Evolutionary conservation across 2,888 invertebrate species (phyloP), one percentile per base, ranked within the genome.

Genomic region (Erynnis tages): DNA sequence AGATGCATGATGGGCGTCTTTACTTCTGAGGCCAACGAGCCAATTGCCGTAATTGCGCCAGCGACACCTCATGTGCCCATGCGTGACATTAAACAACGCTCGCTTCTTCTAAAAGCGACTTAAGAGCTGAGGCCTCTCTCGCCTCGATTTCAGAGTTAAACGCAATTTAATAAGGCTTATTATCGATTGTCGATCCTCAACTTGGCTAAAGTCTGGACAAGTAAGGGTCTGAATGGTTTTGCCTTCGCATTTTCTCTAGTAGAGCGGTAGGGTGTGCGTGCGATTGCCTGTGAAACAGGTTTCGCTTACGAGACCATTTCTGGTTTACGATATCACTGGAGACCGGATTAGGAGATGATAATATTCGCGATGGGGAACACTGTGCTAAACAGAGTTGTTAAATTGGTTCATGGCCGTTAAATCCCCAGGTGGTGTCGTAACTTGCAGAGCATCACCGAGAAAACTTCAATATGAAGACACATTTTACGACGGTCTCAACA

Each of bases 41-140:
- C 88, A 89, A 88, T 89, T 88, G 87, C 82, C 73, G 81, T 88
- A 88, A 89, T 89, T 88, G 83, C 79, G 67, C 69, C 75, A 79
- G 78, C 80, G 84, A 85, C 87, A 87, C 87, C 85, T 86, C 83
- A 83, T 73, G 68, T 79, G 77, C 70, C 71, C 79, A 79, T 82
- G 81, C 82, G 84, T 82, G 83, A 83, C 82, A 78, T 76, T 80
- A 79, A 81, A 76, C 69, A 63, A 59, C 65, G 66, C 57, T 61
- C 56, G 62, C 56, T 62, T 63, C 65, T 61, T 60, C 64, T 57
- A 69, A 73, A 76, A 73, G 78, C 67, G 67, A 49, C 79, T 66
- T 68, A 81, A 71, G 63, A 62, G 63, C 66, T 57, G 46, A 41
- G 48, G 53, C 47, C 58, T 48, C 47, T 55, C 56, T 47, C 67